A percentile compares a stretch with the other conserved stretches of the same genome.
Evolutionary conservation across 37 sponge, comb jelly and placozoan genomes (phyloP).

Genomic region (Theonella swinhoei): DNA sequence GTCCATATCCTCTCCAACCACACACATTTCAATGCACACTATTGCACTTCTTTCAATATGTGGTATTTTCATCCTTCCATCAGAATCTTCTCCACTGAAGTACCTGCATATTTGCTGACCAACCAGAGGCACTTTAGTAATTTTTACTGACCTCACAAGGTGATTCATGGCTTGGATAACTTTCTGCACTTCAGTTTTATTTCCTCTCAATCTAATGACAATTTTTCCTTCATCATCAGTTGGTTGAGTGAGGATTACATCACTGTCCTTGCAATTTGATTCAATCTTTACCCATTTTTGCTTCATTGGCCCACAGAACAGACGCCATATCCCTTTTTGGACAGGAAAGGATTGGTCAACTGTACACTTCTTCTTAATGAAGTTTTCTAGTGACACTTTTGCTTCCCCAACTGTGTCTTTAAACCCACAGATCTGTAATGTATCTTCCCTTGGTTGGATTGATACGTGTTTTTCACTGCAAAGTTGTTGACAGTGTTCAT

Average conservation of each 20-base stretch:
- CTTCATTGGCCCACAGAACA: constrained; percentile 16
- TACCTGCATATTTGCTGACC: constrained; percentile 43
- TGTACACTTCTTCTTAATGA: constrained; percentile 38
- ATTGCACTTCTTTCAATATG: constrained; percentile 23
- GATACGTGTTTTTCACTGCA: neutral
- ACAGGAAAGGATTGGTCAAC: neutral
- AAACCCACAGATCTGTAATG: constrained; percentile 32
- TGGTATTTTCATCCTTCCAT: neutral
- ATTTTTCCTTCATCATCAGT: neutral
- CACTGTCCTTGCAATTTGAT: neutral
- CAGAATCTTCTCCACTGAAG: no score
- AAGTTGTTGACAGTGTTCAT: neutral
- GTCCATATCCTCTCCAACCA: neutral
- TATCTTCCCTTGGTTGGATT: neutral
- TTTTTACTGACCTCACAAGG: neutral
- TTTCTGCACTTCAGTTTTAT: neutral
- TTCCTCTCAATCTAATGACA: constrained; percentile 12
- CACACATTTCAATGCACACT: constrained; percentile 38
- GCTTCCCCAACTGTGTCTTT: constrained; percentile 2
- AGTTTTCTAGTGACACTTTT: neutral
- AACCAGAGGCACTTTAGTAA: neutral
- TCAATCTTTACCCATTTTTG: constrained; percentile 10
- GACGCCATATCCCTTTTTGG: constrained; percentile 39
- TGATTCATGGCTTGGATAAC: neutral
- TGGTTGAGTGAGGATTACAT: neutral